These are phyloP conservation scores for Megathymus violae DNA, from an alignment of 1,140 invertebrate genomes.

Conservation along the genomic window DNA sequence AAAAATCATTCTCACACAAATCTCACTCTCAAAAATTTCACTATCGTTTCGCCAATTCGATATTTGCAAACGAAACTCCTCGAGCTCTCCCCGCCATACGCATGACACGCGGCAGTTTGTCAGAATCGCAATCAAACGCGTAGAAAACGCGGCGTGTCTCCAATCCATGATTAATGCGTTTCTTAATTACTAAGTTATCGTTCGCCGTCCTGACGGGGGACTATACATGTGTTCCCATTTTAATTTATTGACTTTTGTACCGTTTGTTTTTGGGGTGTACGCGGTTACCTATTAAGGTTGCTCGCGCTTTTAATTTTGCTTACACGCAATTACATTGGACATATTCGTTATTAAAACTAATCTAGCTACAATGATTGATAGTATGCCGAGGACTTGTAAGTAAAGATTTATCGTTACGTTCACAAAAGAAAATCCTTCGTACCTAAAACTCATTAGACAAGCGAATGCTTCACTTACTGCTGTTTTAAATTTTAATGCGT, in stretches of 20 bases:
- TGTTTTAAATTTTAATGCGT: too few species aligned
- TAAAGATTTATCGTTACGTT: too few species aligned
- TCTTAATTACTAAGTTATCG: conserved; percentile 78
- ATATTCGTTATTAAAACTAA: too few species aligned
- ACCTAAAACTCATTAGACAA: too few species aligned
- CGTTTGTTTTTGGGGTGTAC: conserved; percentile 57
- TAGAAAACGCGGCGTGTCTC: conserved; percentile 58
- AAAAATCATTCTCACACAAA: too few species aligned
- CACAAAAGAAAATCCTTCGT: too few species aligned
- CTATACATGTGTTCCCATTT: conserved; percentile 69
- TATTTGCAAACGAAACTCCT: not conserved
- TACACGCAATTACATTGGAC: conserved; percentile 16
- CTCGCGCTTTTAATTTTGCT: conserved; percentile 17
- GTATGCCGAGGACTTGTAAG: too few species aligned
- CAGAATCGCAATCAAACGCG: conserved; percentile 62
- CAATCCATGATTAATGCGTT: conserved; percentile 74
- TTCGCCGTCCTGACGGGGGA: conserved; percentile 44
- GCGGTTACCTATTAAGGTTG: conserved; percentile 20
- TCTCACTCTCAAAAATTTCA: too few species aligned
- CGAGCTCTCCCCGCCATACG: conserved; percentile 38
- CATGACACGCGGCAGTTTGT: conserved; percentile 69
- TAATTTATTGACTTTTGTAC: conserved; percentile 73
- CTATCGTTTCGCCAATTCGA: not conserved
- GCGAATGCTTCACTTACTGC: too few species aligned
- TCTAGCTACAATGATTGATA: too few species aligned